Evolutionary conservation across 2,797 vertebrate species (phyloP).

Genomic region (Rachycentron canadum): DNA sequence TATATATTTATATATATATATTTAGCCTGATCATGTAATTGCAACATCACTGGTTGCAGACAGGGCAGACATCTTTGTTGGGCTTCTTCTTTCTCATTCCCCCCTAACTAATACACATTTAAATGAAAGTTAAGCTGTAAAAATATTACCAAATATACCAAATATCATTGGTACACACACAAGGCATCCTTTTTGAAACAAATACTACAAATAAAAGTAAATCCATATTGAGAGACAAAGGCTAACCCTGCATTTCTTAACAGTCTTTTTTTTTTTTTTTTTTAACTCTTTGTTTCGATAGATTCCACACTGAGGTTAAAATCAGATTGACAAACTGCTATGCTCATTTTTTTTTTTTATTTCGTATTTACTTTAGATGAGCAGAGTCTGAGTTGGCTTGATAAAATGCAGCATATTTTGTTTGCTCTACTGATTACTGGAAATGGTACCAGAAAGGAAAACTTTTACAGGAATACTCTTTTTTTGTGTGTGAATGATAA

Average conservation of each 20-base stretch:
- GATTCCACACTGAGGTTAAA: conserved; percentile 11
- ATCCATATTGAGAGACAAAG: conserved; percentile 48
- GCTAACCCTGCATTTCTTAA: conserved; percentile 47
- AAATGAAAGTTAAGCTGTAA: too few relatives aligned
- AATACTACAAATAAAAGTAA: not conserved
- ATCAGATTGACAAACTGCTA: not conserved
- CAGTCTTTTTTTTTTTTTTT: too few relatives aligned
- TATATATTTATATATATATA: too few relatives aligned
- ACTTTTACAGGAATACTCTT: conserved; percentile 55
- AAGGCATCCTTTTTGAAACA: not conserved
- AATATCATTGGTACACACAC: too few relatives aligned
- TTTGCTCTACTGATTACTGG: conserved; percentile 69
- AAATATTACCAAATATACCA: too few relatives aligned
- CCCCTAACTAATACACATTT: too few relatives aligned
- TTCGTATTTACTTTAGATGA: not conserved
- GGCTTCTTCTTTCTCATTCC: too few relatives aligned
- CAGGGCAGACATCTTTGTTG: too few relatives aligned
- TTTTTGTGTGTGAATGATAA: conserved; percentile 22
- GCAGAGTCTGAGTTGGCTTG: not conserved
- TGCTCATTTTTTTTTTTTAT: not conserved
- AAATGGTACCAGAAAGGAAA: conserved; percentile 58
- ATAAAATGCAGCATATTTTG: conserved; percentile 30
- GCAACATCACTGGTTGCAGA: too few relatives aligned
- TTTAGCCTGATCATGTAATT: too few relatives aligned
- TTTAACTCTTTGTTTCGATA: conserved; percentile 9